Base-by-base conservation (phyloP, 2,888 invertebrate species). In the Sarcophaga rosellei region DNA sequence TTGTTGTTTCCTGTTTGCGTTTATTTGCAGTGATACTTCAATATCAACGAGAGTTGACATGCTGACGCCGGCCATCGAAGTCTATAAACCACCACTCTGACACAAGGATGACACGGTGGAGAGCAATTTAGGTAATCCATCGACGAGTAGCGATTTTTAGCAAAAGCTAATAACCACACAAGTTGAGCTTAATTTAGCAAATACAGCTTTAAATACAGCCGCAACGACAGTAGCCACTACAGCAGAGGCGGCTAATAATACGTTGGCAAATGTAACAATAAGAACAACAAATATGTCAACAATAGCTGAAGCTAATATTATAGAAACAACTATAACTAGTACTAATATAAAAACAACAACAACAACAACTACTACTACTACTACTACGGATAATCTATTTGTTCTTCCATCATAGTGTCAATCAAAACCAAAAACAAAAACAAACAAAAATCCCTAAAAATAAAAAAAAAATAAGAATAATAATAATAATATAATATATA, bases 11-110 rank as follows among this genome's bases (percentile, higher is more conserved):
- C 17, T 79, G 11, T 82, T 57, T 73, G 15, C 61, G 53, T 75
- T 45, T 87, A 12, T 87, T 81, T 78, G 75, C 94, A 96, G 95
- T 92, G 96, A 96, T 93, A 95, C 95, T 90, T 96, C 96, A 90
- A 95, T 96, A 93, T 95, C 95, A 93, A 95, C 95, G 90, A 94
- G 95, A 87, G 95, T 96, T 90, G 95, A 96, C 91, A 93, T 95
- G 92, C 94, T 95, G 91, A 94, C 94, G 91, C 94, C 94, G 90
- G 93, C 93, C 88, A 93, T 93, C 90, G 93, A 93, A 93, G 93
- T 93, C n/a, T 93, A 93, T 86, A 93, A 93, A 86, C 93, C 93
- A 88, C 93, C 93, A n/a, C 93, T 93, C 92, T 93, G 93, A 93
- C 93, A 93, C 91, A 93, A 93, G 90, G 93, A 93, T 88, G 93